These are phyloP conservation scores for Choreutis nemorana DNA, from an alignment of 2,888 invertebrate genomes.

Conservation along the genomic window DNA sequence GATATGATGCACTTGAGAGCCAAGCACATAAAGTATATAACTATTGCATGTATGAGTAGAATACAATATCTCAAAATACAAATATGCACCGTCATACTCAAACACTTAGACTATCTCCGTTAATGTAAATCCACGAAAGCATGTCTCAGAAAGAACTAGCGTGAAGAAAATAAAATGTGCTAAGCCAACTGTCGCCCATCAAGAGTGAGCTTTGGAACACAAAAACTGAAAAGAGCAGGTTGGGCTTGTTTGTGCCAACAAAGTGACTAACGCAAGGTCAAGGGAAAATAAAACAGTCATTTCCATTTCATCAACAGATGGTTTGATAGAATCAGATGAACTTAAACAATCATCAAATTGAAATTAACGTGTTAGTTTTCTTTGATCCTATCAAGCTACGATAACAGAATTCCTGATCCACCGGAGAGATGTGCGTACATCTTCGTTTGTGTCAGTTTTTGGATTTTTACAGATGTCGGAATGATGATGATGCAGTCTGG, in stretches of 20 bases:
- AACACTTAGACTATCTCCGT: constrained; percentile 45
- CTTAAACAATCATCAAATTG: constrained; percentile 9
- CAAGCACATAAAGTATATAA: constrained; percentile 53
- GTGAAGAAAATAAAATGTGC: constrained; percentile 34
- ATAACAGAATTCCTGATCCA: constrained; percentile 21
- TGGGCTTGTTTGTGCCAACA: constrained; percentile 57
- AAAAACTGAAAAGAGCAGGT: constrained; percentile 58
- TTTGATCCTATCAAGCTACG: constrained; percentile 29
- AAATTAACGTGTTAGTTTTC: constrained; percentile 5
- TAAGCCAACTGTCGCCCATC: constrained; percentile 32
- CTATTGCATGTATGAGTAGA: constrained; percentile 50
- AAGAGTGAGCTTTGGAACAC: constrained; percentile 46
- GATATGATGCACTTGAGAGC: constrained; percentile 60
- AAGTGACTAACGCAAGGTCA: constrained; percentile 49
- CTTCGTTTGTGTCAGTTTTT: constrained; percentile 63
- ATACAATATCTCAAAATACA: constrained; percentile 51
- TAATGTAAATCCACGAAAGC: constrained; percentile 57
- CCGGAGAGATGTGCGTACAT: constrained; percentile 33
- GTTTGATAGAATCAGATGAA: constrained; percentile 37
- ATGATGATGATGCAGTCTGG: constrained; percentile 97
- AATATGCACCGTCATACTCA: constrained; percentile 52
- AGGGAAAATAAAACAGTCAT: constrained; percentile 36
- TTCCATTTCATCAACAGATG: constrained; percentile 40
- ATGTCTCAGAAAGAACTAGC: constrained; percentile 61
- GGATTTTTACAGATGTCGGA: constrained; percentile 91